Evolutionary conservation across 1,140 invertebrate species (phyloP), one percentile per base, ranked within the genome.

Genomic region (Drosophila suzukii): DNA sequence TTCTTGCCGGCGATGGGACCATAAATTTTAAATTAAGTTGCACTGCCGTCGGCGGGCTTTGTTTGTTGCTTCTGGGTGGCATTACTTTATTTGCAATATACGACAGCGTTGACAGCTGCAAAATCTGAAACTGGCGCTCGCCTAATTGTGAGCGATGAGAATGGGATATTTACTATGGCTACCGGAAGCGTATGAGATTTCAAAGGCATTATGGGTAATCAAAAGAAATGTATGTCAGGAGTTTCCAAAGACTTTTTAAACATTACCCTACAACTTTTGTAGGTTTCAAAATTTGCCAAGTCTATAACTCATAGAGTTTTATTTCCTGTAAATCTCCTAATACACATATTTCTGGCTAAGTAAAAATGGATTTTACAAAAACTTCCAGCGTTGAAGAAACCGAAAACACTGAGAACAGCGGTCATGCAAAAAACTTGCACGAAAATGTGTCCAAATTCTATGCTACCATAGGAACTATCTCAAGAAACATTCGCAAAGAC

Each of bases 11-110:
- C 49, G 41, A 34, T 50, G 57, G 58, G 50, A 62, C 51, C 50
- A 75, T 75, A 74, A 75, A 75, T 75, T 75, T 74, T 74, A 75
- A 55, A 75, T 75, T 43, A 75, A 63, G 72, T 75, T 73, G 70
- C 72, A 75, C n/a, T 74, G 72, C 68, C 58, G 68, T 74, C 17
- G 59, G 71, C 59, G 46, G 38, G 30, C 50, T 62, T 55, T 17
- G 20, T 68, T 68, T 66, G 62, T 63, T 38, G 59, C 32, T 51
- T 51, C 20, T 60, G 60, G 47, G 53, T 66, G 51, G 65, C 36
- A 32, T 53, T 66, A 51, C 38, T 49, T 51, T 68, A 68, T 68
- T 68, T 68, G 38, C 47, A 10, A 68, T 17, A n/a, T 44, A 46
- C n/a, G 50, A 47, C 27, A 30, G 44, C 27, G 63, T 24, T 15